Conservation (phyloP, 1,140 invertebrate species). For the Cydia strobilella region DNA sequence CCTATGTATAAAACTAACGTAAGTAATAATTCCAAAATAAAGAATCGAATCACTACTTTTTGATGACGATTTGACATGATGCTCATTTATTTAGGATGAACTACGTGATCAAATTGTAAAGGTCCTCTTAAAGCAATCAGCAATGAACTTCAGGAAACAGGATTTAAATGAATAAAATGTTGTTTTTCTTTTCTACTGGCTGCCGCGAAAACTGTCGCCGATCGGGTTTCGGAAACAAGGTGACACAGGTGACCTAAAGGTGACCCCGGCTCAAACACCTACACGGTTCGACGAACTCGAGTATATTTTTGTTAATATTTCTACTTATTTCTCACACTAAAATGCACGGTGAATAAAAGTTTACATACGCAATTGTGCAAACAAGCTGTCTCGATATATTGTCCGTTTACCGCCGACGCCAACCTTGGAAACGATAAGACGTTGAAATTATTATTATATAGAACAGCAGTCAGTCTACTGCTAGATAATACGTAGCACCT, state of each 20-base stretch:
- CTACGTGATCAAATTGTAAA: too few species aligned
- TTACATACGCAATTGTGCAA: conserved; percentile 30
- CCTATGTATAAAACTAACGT: too few species aligned
- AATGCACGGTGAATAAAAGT: conserved; percentile 23
- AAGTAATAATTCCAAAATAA: too few species aligned
- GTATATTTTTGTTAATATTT: conserved; percentile 50
- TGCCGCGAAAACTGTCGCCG: conserved; percentile 63
- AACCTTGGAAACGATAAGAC: conserved; percentile 22
- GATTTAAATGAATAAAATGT: conserved; percentile 44
- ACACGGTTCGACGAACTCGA: conserved; percentile 64
- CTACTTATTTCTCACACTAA: conserved; percentile 33
- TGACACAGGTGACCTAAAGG: conserved; percentile 71
- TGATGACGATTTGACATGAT: too few species aligned
- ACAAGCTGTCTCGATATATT: conserved; percentile 27
- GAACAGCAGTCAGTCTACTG: conserved; percentile 4
- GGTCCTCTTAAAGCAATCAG: too few species aligned
- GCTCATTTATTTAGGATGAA: too few species aligned
- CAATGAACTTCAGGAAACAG: not conserved
- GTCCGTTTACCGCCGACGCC: conserved; percentile 14
- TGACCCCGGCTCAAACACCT: conserved; percentile 57
- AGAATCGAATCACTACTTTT: too few species aligned
- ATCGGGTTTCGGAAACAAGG: conserved; percentile 74
- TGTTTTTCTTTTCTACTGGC: conserved; percentile 23
- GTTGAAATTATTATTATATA: conserved; percentile 32
- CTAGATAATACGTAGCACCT: conserved; percentile 27